phyloP scores from a whole-genome alignment of 2,888 invertebrate species.

The Drosophila mimetica region DNA sequence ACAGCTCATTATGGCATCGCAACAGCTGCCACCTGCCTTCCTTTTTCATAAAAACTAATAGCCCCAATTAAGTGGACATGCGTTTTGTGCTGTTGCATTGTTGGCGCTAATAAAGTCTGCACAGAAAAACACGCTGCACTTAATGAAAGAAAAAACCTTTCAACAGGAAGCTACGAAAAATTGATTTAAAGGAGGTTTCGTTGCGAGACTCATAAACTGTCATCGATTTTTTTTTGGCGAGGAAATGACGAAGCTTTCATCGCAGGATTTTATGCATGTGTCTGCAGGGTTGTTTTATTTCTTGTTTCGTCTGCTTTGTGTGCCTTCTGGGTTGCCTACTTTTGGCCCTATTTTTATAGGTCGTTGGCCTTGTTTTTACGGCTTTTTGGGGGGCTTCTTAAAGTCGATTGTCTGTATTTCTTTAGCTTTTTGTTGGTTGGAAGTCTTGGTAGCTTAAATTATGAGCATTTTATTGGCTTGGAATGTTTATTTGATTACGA shows the following conservation, averaged over 20 bases:
- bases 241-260: slow-evolving; percentile 36
- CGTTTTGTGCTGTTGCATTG: slow-evolving; percentile 50
- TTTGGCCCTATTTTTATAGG: slow-evolving; percentile 61
- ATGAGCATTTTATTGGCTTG: not conserved
- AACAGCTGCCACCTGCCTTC: slow-evolving; percentile 61
- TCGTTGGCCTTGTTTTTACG: slow-evolving; percentile 60
- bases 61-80: slow-evolving; percentile 73
- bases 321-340: slow-evolving; percentile 49
- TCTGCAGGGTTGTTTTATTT: slow-evolving; percentile 2
- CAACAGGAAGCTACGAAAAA: slow-evolving; percentile 43
- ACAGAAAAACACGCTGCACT: slow-evolving; percentile 9
- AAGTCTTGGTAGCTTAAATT: not conserved
- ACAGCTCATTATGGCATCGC: slow-evolving; percentile 64
- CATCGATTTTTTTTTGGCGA: slow-evolving; percentile 46
- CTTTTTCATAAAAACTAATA: slow-evolving; percentile 64
- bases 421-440: not conserved
- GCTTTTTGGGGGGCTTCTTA: slow-evolving; percentile 16
- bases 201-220: slow-evolving; percentile 45
- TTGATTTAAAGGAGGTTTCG: slow-evolving; percentile 43
- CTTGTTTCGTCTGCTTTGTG: slow-evolving; percentile 3
- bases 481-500: not conserved
- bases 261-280: slow-evolving; percentile 20
- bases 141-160: slow-evolving; percentile 28
- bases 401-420: slow-evolving; percentile 5
- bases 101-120: slow-evolving; percentile 67